Evolutionary conservation across 1,140 invertebrate species (phyloP), one percentile per base, ranked within the genome.

Genomic region (Plodia interpunctella): DNA sequence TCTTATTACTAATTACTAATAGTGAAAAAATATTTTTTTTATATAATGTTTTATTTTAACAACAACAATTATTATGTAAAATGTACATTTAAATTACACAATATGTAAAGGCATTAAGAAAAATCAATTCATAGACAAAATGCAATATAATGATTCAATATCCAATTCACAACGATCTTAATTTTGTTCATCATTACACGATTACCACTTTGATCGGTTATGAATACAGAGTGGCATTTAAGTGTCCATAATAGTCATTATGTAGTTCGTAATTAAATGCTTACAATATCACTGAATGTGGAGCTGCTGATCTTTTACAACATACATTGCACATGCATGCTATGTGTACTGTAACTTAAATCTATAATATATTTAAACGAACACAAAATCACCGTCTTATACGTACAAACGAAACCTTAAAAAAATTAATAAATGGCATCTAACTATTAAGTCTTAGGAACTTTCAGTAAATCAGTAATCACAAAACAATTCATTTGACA

Each of bases 41-140:
- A 5, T 5, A 5, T 35, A 25, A 25, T 35, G 32, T 83, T 85
- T 86, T 86, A 84, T 85, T 83, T 72, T 75, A 87, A 86, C 78
- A 86, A 83, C 81, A 87, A 87, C 81, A 85, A 83, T 73, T 71
- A 80, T 78, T 79, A 78, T 82, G 78, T 82, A 83, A 80, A 84
- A 85, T 85, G 75, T 87, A 85, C 80, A 83, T 76, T 82, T 78
- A 79, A 74, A 75, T 81, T 83, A 82, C 71, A 85, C 64, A 77
- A 70, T 79, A 76, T 72, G 69, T 80, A 80, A 78, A 85, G 82
- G 80, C 78, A 71, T n/a, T 53, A 53, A 15, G 38, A 44, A 77
- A 68, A 68, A 67, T 74, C 63, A 74, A 70, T 72, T 74, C 38
- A 68, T 75, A 71, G 64, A 74, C 63, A 62, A 80, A 68, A 74